These are phyloP conservation scores for Mohoua ochrocephala DNA, from an alignment of 2,113 vertebrate genomes.

Conservation along the genomic window DNA sequence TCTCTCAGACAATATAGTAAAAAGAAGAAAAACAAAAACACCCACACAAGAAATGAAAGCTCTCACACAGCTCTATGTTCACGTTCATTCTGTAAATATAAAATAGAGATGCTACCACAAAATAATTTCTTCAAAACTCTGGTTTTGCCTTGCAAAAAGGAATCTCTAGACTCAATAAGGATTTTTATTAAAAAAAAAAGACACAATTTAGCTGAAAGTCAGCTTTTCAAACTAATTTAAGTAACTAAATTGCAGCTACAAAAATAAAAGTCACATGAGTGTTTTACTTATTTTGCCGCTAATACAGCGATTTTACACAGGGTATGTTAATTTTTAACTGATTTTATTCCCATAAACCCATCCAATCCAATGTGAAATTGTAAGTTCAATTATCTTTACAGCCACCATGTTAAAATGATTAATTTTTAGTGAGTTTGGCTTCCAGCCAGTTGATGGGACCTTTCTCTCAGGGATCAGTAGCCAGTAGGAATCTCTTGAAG, in stretches of 20 bases:
- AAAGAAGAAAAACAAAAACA: background rate
- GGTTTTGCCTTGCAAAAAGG: background rate
- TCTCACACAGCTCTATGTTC: background rate
- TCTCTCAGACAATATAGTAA: background rate
- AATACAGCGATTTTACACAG: background rate
- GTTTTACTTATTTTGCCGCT: background rate
- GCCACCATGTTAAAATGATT: background rate
- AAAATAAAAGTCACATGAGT: background rate
- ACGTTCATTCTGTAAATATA: background rate
- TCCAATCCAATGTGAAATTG: background rate
- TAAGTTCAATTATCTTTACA: background rate
- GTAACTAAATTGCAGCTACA: background rate
- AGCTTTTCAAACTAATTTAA: background rate
- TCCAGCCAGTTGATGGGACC: background rate
- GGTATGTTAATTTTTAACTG: background rate
- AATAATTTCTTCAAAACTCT: background rate
- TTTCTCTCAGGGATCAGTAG: background rate
- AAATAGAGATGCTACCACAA: background rate
- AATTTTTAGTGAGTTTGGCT: background rate
- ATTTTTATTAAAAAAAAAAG: background rate
- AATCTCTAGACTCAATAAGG: background rate
- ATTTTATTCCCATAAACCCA: background rate
- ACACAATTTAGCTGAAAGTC: background rate
- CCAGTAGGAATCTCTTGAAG: background rate
- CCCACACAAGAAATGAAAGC: background rate